Evolutionary conservation across 2,888 invertebrate genomes (phyloP).

Genomic region (Heliconius ethilla): DNA sequence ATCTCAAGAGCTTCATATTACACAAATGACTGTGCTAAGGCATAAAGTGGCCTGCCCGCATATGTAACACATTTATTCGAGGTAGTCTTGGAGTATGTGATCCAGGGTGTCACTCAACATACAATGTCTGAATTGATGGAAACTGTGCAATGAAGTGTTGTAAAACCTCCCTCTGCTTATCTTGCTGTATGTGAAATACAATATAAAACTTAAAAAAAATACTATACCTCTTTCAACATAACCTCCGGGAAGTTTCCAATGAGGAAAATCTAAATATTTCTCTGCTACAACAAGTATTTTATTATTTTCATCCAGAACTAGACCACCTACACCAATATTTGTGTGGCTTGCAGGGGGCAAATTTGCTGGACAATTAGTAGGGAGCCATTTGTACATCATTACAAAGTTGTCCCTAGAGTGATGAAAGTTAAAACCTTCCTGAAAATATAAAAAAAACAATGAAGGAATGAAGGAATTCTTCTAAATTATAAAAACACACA

Average conservation of each 20-base stretch:
- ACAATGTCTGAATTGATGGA: too few relatives aligned
- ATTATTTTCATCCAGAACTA: slow-evolving; percentile 89
- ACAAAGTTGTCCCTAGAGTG: slow-evolving; percentile 91
- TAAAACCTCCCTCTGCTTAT: too few relatives aligned
- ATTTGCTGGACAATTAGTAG: slow-evolving; percentile 81
- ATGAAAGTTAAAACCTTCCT: slow-evolving; percentile 93
- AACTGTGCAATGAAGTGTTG: too few relatives aligned
- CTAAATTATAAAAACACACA: too few relatives aligned
- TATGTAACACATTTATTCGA: too few relatives aligned
- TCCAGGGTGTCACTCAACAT: too few relatives aligned
- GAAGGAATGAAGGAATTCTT: slow-evolving; percentile 1
- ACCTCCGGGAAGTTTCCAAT: slow-evolving; percentile 90
- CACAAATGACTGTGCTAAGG: too few relatives aligned
- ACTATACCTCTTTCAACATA: slow-evolving; percentile 90
- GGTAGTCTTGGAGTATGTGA: too few relatives aligned
- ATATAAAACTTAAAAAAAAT: neutral
- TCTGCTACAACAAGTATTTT: slow-evolving; percentile 92
- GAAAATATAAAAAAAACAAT: slow-evolving; percentile 3
- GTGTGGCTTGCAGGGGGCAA: slow-evolving; percentile 91
- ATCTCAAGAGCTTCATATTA: too few relatives aligned
- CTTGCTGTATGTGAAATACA: too few relatives aligned
- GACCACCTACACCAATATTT: slow-evolving; percentile 89
- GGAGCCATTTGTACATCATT: slow-evolving; percentile 92
- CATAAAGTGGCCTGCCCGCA: too few relatives aligned
- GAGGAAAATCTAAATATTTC: slow-evolving; percentile 80